Evolutionary conservation across 2,888 invertebrate genomes (phyloP).

Genomic region (Melangyna quadrimaculata): DNA sequence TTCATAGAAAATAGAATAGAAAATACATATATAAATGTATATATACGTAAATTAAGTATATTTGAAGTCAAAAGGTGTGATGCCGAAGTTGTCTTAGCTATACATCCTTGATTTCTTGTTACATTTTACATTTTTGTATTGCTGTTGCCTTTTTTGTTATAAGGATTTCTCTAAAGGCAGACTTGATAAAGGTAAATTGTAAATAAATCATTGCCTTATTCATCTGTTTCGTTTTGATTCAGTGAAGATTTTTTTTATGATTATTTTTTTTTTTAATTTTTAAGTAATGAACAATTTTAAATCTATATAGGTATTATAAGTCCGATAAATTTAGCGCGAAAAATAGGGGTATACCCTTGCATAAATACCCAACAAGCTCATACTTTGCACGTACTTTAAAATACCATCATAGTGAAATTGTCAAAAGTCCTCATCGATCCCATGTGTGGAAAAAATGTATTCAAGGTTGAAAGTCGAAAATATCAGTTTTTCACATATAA

Average conservation of each 20-base stretch:
- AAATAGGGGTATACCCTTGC: too few species aligned
- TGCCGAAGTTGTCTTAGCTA: conserved; percentile 25
- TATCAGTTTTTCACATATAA: too few species aligned
- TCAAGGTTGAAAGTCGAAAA: too few species aligned
- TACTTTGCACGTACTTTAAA: too few species aligned
- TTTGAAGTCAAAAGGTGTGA: conserved; percentile 44
- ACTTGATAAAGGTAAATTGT: not conserved
- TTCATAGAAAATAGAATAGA: not conserved
- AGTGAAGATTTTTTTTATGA: not conserved
- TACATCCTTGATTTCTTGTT: conserved; percentile 12
- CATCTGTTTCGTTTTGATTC: conserved; percentile 27
- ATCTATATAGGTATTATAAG: too few species aligned
- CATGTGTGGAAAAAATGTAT: too few species aligned
- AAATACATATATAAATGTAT: not conserved
- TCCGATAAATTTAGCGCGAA: too few species aligned
- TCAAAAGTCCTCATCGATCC: too few species aligned
- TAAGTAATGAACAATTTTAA: too few species aligned
- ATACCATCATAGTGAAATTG: too few species aligned
- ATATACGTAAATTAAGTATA: not conserved
- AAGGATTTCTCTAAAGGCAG: not conserved
- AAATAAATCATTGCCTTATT: not conserved
- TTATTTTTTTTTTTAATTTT: not conserved
- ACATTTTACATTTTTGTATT: not conserved
- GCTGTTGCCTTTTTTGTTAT: not conserved
- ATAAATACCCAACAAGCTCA: too few species aligned